Evolutionary conservation across 2,888 invertebrate species (phyloP).

Genomic region (Argynnis bischoffii): DNA sequence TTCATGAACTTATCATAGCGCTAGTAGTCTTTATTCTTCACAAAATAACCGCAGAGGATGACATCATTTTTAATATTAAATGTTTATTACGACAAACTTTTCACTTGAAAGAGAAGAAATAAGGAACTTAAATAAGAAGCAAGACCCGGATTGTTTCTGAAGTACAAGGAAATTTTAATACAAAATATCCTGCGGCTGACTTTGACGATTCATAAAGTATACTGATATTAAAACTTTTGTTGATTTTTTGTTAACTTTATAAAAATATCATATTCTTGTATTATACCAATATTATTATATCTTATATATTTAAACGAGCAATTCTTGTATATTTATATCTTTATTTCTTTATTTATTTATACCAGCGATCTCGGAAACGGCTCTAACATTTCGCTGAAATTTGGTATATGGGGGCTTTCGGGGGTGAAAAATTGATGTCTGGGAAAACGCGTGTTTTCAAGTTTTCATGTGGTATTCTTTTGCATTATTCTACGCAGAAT

Average conservation of each 20-base stretch:
- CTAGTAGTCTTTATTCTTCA: too few relatives aligned
- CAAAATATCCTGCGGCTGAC: constrained; percentile 28
- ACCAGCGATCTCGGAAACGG: too few relatives aligned
- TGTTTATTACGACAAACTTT: constrained; percentile 1
- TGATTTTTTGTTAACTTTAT: constrained; percentile 11
- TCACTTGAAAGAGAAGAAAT: constrained; percentile 10
- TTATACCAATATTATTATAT: not conserved
- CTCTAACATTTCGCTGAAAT: too few relatives aligned
- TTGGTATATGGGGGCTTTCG: too few relatives aligned
- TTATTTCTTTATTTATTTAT: too few relatives aligned
- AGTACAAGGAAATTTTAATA: constrained; percentile 26
- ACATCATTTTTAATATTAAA: not conserved
- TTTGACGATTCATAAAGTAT: constrained; percentile 20
- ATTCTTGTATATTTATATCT: too few relatives aligned
- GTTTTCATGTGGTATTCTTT: too few relatives aligned
- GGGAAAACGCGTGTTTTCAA: too few relatives aligned
- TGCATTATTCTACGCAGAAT: too few relatives aligned
- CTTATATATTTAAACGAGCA: too few relatives aligned
- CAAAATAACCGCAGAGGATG: not conserved
- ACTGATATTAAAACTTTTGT: constrained; percentile 19
- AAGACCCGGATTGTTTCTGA: constrained; percentile 21
- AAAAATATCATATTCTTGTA: constrained; percentile 4
- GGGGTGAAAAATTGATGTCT: too few relatives aligned
- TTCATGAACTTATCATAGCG: too few relatives aligned
- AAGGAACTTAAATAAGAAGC: constrained; percentile 18